Percentiles rank a stretch among this genome's conserved stretches.
phyloP scores from a whole-genome alignment of 2,797 vertebrate genomes.

The Ptychadena robeensis region DNA sequence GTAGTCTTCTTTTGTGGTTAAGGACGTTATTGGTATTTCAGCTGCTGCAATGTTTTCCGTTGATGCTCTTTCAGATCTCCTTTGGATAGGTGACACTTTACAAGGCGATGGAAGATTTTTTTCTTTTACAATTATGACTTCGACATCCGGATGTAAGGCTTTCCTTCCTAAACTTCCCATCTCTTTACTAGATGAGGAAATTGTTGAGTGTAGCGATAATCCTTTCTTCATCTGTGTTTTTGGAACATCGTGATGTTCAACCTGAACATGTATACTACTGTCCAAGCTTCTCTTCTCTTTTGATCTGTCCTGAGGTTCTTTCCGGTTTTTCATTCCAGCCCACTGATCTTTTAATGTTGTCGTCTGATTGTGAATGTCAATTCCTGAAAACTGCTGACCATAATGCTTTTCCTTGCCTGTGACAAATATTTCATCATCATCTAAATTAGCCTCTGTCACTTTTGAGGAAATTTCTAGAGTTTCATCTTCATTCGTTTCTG shows the following conservation, averaged over 20 bases:
- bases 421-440: slow-evolving; percentile 70
- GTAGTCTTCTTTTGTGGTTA: slow-evolving; percentile 11
- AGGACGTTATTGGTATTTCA: slow-evolving; percentile 8
- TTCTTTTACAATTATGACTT: slow-evolving; percentile 73
- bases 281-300: slow-evolving; percentile 56
- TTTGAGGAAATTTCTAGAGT: slow-evolving; percentile 82
- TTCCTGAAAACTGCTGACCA: slow-evolving; percentile 76
- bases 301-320: slow-evolving; percentile 16
- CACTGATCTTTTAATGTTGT: slow-evolving; percentile 64
- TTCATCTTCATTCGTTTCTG: slow-evolving; percentile 87
- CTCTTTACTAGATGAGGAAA: slow-evolving; percentile 43
- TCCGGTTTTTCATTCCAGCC: slow-evolving; percentile 53
- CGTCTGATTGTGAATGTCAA: slow-evolving; percentile 79
- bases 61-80: background rate
- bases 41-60: background rate
- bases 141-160: slow-evolving; percentile 68
- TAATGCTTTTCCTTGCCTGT: slow-evolving; percentile 76
- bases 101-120: slow-evolving; percentile 64
- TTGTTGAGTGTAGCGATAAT: slow-evolving; percentile 62
- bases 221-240: slow-evolving; percentile 61
- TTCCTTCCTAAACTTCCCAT: slow-evolving; percentile 60
- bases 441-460: slow-evolving; percentile 84
- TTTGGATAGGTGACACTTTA: slow-evolving; percentile 49
- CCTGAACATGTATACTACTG: slow-evolving; percentile 27
- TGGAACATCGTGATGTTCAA: slow-evolving; percentile 26